Percentiles rank a stretch among this genome's conserved stretches.
Evolutionary conservation across 2,113 vertebrate genomes (phyloP).

Genomic region (Prinia subflava): DNA sequence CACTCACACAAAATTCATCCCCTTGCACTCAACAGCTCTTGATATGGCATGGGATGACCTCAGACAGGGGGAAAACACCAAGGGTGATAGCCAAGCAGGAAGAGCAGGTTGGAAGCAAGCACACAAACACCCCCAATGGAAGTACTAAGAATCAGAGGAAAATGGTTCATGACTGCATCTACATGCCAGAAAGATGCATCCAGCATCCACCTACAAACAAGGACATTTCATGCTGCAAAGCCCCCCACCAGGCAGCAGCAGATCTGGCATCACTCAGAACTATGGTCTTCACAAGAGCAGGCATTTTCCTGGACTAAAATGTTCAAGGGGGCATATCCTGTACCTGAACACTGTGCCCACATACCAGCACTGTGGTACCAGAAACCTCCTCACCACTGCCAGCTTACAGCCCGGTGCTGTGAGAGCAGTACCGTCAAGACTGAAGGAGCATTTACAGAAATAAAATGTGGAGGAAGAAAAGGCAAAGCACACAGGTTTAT

Average conservation of each 20-base stretch:
- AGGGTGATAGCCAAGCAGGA: background rate
- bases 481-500: background rate
- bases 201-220: background rate
- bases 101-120: background rate
- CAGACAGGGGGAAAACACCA: background rate
- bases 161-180: background rate
- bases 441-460: background rate
- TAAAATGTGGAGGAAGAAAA: background rate
- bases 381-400: fast-evolving
- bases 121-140: background rate
- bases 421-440: background rate
- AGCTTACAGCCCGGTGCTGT: background rate
- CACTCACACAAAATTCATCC: background rate
- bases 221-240: background rate
- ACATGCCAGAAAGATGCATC: background rate
- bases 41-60: background rate
- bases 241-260: background rate
- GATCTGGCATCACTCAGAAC: background rate
- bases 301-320: background rate
- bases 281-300: background rate
- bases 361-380: fast-evolving
- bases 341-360: fast-evolving
- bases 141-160: background rate
- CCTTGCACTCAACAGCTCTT: background rate
- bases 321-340: background rate